A percentile compares a stretch with the other conserved stretches of the same genome.
Evolutionary conservation across 2,888 invertebrate genomes (phyloP).

Genomic region (Nemotelus pantherinus): DNA sequence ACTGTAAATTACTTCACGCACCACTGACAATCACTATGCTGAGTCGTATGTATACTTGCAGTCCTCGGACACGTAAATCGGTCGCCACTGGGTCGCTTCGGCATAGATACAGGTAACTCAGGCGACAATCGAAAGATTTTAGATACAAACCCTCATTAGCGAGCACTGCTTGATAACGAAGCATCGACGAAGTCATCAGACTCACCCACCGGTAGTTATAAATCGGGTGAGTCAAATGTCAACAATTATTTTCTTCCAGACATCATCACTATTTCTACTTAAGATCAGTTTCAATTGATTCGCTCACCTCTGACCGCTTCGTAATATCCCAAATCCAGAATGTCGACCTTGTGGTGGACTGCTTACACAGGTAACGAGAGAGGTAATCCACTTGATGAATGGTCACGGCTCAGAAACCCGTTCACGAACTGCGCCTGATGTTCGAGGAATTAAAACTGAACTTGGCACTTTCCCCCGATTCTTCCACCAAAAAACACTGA

Average conservation of each 20-base stretch:
- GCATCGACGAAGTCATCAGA: too few relatives aligned
- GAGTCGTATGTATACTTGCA: neutral
- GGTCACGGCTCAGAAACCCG: neutral
- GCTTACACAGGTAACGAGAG: slow-evolving; percentile 7
- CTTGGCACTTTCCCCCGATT: neutral
- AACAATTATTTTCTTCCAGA: too few relatives aligned
- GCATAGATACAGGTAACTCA: neutral
- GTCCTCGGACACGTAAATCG: too few relatives aligned
- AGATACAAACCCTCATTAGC: neutral
- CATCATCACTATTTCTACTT: too few relatives aligned
- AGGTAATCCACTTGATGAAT: slow-evolving; percentile 30
- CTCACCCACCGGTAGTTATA: too few relatives aligned
- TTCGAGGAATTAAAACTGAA: neutral
- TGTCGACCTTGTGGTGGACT: slow-evolving; percentile 53
- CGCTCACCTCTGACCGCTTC: slow-evolving; percentile 64
- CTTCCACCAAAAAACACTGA: slow-evolving; percentile 4
- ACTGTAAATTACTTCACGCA: slow-evolving; percentile 37
- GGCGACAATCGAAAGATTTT: slow-evolving; percentile 3
- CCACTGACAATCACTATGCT: neutral
- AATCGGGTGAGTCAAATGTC: too few relatives aligned
- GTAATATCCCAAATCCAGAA: slow-evolving; percentile 66
- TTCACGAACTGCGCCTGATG: neutral
- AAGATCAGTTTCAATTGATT: neutral
- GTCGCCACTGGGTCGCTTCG: neutral
- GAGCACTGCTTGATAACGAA: too few relatives aligned